Conservation (phyloP, 2,888 invertebrate genomes). For the Hyposoter dolosus region DNA sequence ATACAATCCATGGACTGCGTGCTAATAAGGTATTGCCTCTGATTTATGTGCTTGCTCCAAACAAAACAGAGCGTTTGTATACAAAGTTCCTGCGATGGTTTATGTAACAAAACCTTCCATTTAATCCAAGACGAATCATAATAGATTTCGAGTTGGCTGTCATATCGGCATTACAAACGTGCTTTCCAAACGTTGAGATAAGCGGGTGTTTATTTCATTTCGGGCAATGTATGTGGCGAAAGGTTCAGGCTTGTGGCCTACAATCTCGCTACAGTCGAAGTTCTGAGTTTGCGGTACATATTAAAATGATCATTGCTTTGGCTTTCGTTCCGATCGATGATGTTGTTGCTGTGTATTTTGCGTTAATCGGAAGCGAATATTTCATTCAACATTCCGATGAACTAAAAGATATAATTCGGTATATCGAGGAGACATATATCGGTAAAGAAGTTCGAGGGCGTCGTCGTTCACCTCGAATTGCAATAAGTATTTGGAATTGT, state of each 20-base stretch:
- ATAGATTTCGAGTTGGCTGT: too few relatives aligned
- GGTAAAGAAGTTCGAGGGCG: slow-evolving; percentile 10
- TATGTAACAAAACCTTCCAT: slow-evolving; percentile 1
- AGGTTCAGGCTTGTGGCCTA: too few relatives aligned
- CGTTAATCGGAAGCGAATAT: slow-evolving; percentile 18
- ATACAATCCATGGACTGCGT: too few relatives aligned
- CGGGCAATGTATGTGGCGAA: too few relatives aligned
- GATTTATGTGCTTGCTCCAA: too few relatives aligned
- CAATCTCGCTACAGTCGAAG: too few relatives aligned
- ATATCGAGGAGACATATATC: slow-evolving; percentile 15
- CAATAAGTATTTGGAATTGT: slow-evolving; percentile 2
- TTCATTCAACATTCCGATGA: slow-evolving; percentile 6
- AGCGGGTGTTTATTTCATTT: too few relatives aligned
- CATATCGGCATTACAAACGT: too few relatives aligned
- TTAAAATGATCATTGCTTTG: too few relatives aligned
- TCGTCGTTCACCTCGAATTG: slow-evolving; percentile 11
- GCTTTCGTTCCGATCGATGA: slow-evolving; percentile 23
- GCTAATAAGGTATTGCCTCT: too few relatives aligned
- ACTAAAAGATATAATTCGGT: slow-evolving; percentile 8
- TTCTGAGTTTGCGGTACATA: too few relatives aligned
- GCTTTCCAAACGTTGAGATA: too few relatives aligned
- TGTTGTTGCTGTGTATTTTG: slow-evolving; percentile 1
- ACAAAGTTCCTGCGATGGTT: slow-evolving; percentile 42
- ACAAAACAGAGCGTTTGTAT: slow-evolving; percentile 41
- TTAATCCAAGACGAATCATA: slow-evolving; percentile 22